Evolutionary conservation across 1,140 invertebrate genomes (phyloP), one percentile per base, ranked within the genome.

Genomic region (Zeugodacus cucurbitae): DNA sequence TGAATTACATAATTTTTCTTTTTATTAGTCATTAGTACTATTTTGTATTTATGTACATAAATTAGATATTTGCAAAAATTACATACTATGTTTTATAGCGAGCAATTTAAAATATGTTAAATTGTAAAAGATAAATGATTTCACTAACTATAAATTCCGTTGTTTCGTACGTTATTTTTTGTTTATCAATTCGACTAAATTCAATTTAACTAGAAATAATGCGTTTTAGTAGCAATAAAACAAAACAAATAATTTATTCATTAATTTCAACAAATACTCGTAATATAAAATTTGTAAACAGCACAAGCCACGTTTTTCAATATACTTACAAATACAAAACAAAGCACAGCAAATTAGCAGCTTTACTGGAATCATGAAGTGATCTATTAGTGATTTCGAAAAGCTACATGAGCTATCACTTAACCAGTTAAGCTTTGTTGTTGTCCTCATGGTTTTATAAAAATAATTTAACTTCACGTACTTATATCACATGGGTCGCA

Each of bases 201-300:
- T 82, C 74, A 82, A 82, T 82, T 82, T 82, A 82, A 44, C 74
- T 82, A 82, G 37, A 82, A 48, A 82, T 82, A 82, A 48, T 82
- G 74, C 22, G 22, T 82, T 82, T 82, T 44, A 44, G 41, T 82
- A 82, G 41, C 10, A 82, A 26, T 82, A 82, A n/a, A 82, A 82
- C 41, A 82, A 82, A 82, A 48, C 41, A 29, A 44, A 48, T 82
- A 82, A 82, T 82, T 82, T 82, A 44, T 82, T 48, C 26, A 26
- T 48, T 82, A 82, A 82, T 48, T 41, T 82, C 74, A 82, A 82
- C 74, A 82, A 82, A 82, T 82, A 82, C 74, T 82, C 44, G 7
- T 82, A 48, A 37, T 74, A 74, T 74, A 82, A 82, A 82, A 82
- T 82, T 82, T 82, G 74, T 82, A 82, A 82, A 82, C 74, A 82